Base-by-base conservation (phyloP, 2,797 vertebrate genomes). In the Spatula versicolor region DNA sequence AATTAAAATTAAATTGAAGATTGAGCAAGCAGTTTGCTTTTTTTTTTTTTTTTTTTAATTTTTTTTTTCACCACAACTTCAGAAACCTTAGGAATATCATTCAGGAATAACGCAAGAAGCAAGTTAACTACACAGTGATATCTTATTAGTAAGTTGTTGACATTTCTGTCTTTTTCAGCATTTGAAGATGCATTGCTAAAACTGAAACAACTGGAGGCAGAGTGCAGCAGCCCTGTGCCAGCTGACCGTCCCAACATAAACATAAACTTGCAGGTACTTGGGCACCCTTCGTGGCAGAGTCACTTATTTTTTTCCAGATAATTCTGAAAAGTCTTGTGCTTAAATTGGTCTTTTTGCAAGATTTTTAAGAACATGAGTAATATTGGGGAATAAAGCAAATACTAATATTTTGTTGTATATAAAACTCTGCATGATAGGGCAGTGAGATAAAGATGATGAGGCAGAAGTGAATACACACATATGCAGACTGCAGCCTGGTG, bases 141-240 rank as follows among this genome's bases (percentile, higher is more conserved):
- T 81, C 43, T 73, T 37, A 16, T 83, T 73, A 55, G 84, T 18
- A 69, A 18, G 19, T 33, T 66, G 3, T 19, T 52, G 5, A 11
- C 3, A 80, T 91, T 74, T 86, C 67, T 87, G 26, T 92, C 56
- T 95, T 43, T 76, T 83, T 52, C 69, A 98, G 98, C 81, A 6
- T 96, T 96, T 82, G 97, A 97, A 98, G 98, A 99, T 45, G 91
- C 97, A 1, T 97, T 98, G 41, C 97, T 98, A 83, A 98, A 98
- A 76, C 97, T 99, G 90, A 99, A 98, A 66, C 98, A 98, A 88
- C 96, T 99, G 93, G 98, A 99, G 90, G 73, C 98, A 59, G 98
- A 99, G 83, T 41, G 21, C 82, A 97, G 78, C 83, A 97, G 86
- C 68, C 94, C 97, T 0, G 46, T 97, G 59, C 96, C 69, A 0